These are phyloP conservation scores for Hyperoplus immaculatus DNA, from an alignment of 2,797 vertebrate species.

Conservation along the genomic window DNA sequence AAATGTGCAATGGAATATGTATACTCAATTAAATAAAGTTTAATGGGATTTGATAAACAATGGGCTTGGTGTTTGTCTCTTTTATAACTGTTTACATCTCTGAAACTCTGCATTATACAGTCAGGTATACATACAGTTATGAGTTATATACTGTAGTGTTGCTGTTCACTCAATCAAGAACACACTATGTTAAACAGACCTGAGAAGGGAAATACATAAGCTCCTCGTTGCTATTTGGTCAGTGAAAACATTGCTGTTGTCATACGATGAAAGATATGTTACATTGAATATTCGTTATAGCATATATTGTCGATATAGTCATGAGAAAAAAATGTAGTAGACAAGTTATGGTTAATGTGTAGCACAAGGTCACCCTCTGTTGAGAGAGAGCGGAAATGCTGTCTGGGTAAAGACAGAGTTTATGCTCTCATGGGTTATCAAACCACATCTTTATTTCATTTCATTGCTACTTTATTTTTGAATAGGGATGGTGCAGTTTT, in stretches of 20 bases:
- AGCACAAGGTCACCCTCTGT: constrained; percentile 22
- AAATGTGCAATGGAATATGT: constrained; percentile 56
- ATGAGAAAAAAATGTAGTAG: no score
- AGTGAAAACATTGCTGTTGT: neutral
- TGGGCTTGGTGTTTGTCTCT: constrained; percentile 4
- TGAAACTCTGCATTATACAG: neutral
- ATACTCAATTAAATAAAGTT: constrained; percentile 67
- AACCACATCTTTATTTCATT: neutral
- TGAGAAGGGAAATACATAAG: neutral
- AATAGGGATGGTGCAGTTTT: no score
- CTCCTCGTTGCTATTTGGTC: neutral
- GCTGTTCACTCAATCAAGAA: neutral
- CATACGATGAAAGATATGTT: neutral
- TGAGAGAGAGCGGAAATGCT: constrained; percentile 7
- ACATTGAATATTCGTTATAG: neutral
- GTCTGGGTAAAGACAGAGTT: neutral
- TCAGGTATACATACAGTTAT: neutral
- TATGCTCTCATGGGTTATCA: neutral
- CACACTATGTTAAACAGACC: neutral
- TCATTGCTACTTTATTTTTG: no score
- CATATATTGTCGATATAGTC: no score
- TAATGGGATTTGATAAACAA: constrained; percentile 66
- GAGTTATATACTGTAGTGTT: neutral
- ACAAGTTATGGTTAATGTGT: neutral
- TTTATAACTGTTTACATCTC: neutral